Evolutionary conservation across 1,140 invertebrate genomes (phyloP).

Genomic region (Drosophila bifasciata): DNA sequence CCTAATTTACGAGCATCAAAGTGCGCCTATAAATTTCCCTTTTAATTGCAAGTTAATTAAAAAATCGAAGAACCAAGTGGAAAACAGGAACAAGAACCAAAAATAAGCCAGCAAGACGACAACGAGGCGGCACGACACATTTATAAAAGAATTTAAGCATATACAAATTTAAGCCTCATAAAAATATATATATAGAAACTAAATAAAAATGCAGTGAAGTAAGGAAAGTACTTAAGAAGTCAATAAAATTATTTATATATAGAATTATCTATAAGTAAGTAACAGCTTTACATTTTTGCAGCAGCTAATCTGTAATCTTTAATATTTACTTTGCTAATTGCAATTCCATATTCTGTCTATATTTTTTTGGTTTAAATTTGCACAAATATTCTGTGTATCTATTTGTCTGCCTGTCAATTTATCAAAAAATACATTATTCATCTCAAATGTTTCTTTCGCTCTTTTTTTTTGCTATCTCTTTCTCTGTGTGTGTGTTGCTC

Average conservation of each 20-base stretch:
- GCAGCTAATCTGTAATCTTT: constrained; percentile 3
- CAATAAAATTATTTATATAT: constrained; percentile 32
- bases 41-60: constrained; percentile 79
- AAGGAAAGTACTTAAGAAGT: neutral
- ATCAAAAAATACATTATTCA: constrained; percentile 41
- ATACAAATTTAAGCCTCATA: constrained; percentile 12
- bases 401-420: constrained; percentile 30
- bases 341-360: neutral
- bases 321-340: neutral
- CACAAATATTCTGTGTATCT: neutral
- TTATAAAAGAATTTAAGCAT: neutral
- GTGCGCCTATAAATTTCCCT: constrained; percentile 70
- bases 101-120: constrained; percentile 54
- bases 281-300: too few relatives aligned
- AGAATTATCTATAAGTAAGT: neutral
- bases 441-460: constrained; percentile 20
- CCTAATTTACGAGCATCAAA: constrained; percentile 78
- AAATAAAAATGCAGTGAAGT: constrained; percentile 25
- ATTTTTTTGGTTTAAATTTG: neutral
- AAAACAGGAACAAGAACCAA: constrained; percentile 26
- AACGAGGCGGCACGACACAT: constrained; percentile 16
- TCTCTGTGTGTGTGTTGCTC: too few relatives aligned
- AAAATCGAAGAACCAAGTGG: constrained; percentile 53
- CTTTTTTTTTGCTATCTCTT: constrained; percentile 17
- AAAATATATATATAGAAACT: constrained; percentile 20